Conservation (phyloP, 2,113 vertebrate species). For the Myanophis thanlyinensis region DNA sequence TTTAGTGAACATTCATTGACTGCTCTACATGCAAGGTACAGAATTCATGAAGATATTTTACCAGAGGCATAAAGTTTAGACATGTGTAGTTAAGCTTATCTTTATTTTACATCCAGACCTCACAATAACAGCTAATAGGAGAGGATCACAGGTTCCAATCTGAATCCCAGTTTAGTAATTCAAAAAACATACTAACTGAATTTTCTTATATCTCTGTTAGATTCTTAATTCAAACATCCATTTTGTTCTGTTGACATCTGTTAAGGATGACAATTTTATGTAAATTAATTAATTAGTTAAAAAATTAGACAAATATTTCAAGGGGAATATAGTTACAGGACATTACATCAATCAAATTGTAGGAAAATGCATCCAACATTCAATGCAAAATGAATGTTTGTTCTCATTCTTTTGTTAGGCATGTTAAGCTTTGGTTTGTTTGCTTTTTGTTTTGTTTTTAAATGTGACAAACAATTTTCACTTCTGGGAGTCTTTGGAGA, state of each 20-base stretch:
- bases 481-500: background rate
- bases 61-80: background rate
- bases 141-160: background rate
- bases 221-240: background rate
- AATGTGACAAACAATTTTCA: background rate
- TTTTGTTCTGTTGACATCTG: background rate
- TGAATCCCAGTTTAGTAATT: background rate
- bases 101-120: background rate
- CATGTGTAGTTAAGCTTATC: background rate
- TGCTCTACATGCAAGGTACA: background rate
- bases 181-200: background rate
- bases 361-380: background rate
- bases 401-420: background rate
- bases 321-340: background rate
- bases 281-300: background rate
- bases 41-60: background rate
- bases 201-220: background rate
- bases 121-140: background rate
- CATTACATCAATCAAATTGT: background rate
- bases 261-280: background rate
- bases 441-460: background rate
- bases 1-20: background rate
- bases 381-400: too few species aligned
- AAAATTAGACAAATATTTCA: background rate
- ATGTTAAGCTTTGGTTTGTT: background rate